Percentiles rank a stretch among this genome's conserved stretches.
Evolutionary conservation across 2,888 invertebrate genomes (phyloP).

Genomic region (Hesperia comma): DNA sequence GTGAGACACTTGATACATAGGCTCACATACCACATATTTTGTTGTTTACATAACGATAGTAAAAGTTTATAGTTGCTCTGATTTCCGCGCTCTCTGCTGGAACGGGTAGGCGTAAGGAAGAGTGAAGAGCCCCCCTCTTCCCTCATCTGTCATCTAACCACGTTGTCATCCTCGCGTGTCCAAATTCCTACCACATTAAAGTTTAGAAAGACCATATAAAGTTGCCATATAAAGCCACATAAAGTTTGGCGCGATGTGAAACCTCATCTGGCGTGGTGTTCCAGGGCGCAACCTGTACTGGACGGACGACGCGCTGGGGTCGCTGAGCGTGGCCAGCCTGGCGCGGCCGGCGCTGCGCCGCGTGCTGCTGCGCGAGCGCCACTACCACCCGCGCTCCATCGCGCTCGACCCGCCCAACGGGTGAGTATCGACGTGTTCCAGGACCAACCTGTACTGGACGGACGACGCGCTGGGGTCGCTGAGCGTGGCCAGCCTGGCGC

Average conservation of each 20-base stretch:
- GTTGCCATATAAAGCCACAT: too few species aligned
- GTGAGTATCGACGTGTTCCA: constrained; percentile 52
- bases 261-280: too few species aligned
- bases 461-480: constrained; percentile 88
- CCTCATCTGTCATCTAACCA: too few species aligned
- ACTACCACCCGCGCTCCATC: constrained; percentile 86
- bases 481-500: constrained; percentile 86
- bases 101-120: too few species aligned
- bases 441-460: constrained; percentile 92
- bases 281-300: constrained; percentile 89
- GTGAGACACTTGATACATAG: constrained; percentile 52
- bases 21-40: background rate
- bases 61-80: too few species aligned
- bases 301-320: constrained; percentile 89
- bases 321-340: constrained; percentile 87
- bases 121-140: too few species aligned
- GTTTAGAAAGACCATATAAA: too few species aligned
- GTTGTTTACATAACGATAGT: too few species aligned
- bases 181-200: too few species aligned
- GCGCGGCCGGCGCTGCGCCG: constrained; percentile 75
- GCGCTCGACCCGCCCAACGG: constrained; percentile 88
- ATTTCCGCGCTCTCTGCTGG: too few species aligned
- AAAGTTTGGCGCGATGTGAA: too few species aligned
- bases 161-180: too few species aligned
- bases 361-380: constrained; percentile 82